Evolutionary conservation across 2,113 vertebrate species (phyloP).

Genomic region (Cebus imitator): DNA sequence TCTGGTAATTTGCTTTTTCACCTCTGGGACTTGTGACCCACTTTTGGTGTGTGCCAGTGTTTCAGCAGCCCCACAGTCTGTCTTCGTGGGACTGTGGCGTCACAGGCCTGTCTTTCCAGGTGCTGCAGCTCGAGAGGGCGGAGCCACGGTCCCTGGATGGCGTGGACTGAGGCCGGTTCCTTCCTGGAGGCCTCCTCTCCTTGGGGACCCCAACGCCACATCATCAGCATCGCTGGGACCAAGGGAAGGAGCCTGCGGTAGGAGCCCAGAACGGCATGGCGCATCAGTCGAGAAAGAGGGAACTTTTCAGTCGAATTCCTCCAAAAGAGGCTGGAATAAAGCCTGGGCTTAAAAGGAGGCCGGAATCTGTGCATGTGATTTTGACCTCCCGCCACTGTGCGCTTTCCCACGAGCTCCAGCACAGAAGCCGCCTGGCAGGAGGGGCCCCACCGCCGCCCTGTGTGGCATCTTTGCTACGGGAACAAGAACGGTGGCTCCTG

Average conservation of each 20-base stretch:
- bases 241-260: rapidly evolving
- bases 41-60: rapidly evolving
- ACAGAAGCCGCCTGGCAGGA: not conserved
- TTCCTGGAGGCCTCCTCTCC: not conserved
- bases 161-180: not conserved
- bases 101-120: not conserved
- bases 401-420: rapidly evolving
- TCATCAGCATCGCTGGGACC: rapidly evolving
- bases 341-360: not conserved
- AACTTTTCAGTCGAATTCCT: not conserved
- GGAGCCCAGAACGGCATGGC: rapidly evolving
- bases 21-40: rapidly evolving
- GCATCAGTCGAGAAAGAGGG: not conserved
- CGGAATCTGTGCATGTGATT: not conserved
- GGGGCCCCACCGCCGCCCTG: too few relatives aligned
- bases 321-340: not conserved
- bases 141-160: not conserved
- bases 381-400: rapidly evolving
- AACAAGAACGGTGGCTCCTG: not conserved
- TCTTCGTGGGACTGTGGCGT: rapidly evolving
- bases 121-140: constrained; percentile 24
- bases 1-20: rapidly evolving
- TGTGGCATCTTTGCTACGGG: not conserved
- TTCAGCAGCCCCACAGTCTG: rapidly evolving
- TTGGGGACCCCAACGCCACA: rapidly evolving